Evolutionary conservation across 2,113 vertebrate genomes (phyloP).

Genomic region (Trogon surrucura): DNA sequence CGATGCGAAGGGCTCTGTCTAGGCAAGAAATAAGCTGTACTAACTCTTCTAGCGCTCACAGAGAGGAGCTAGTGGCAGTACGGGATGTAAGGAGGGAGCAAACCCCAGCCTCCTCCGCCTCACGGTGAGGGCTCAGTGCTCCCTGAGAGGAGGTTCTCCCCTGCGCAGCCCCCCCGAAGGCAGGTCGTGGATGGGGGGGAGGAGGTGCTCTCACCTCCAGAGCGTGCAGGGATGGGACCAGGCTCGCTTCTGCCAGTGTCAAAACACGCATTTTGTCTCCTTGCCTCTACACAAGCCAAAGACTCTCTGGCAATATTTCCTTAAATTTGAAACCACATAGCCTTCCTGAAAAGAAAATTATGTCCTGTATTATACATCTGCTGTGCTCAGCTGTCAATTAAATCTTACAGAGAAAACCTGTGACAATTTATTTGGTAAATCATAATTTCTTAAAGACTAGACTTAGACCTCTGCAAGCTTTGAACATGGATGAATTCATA

Average conservation of each 20-base stretch:
- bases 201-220: neutral
- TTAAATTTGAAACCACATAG: neutral
- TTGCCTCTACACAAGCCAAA: neutral
- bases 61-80: neutral
- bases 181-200: no score
- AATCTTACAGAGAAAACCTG: neutral
- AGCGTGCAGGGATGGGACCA: neutral
- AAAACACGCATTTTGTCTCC: neutral
- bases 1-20: neutral
- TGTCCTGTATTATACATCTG: no score
- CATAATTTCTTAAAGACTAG: neutral
- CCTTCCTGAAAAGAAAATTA: neutral
- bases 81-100: neutral
- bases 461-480: neutral
- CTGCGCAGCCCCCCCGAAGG: no score
- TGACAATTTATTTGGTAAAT: neutral
- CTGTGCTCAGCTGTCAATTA: neutral
- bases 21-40: neutral
- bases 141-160: neutral
- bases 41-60: neutral
- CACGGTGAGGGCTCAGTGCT: no score
- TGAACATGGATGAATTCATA: neutral
- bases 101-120: neutral
- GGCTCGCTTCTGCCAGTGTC: neutral
- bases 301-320: neutral